Evolutionary conservation across 2,797 vertebrate species (phyloP).

Genomic region (Smutsia gigantea): DNA sequence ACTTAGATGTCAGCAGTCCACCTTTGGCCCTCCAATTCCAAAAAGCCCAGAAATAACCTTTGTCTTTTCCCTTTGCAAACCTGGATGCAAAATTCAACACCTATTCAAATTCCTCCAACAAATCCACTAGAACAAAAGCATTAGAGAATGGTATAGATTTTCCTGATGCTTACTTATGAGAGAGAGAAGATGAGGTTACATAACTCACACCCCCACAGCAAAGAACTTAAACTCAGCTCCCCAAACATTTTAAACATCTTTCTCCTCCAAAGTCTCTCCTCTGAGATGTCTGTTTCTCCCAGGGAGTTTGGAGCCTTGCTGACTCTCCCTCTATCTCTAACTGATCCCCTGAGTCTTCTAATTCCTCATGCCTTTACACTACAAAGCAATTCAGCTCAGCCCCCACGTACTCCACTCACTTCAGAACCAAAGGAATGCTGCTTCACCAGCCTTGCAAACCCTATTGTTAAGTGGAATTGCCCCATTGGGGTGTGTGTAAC

Average conservation of each 20-base stretch:
- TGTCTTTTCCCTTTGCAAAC: background rate
- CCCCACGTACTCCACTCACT: background rate
- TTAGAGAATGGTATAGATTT: background rate
- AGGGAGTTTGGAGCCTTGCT: background rate
- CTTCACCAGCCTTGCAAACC: background rate
- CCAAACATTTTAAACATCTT: background rate
- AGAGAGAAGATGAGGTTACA: background rate
- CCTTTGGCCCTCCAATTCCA: background rate
- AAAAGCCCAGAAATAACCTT: background rate
- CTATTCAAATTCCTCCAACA: constrained; percentile 10
- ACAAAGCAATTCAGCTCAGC: background rate
- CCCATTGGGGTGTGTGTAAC: background rate
- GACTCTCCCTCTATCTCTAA: background rate
- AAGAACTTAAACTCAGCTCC: background rate
- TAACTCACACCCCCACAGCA: background rate
- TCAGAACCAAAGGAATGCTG: background rate
- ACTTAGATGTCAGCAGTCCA: background rate
- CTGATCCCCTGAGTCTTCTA: background rate
- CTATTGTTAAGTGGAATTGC: background rate
- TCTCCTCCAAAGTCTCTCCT: background rate
- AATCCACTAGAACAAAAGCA: background rate
- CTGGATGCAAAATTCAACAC: background rate
- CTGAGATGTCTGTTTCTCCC: background rate
- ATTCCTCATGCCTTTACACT: background rate
- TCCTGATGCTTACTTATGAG: background rate